Percentiles rank a stretch among this genome's conserved stretches.
Evolutionary conservation across 2,797 vertebrate species (phyloP).

Genomic region (Sebastes minor): DNA sequence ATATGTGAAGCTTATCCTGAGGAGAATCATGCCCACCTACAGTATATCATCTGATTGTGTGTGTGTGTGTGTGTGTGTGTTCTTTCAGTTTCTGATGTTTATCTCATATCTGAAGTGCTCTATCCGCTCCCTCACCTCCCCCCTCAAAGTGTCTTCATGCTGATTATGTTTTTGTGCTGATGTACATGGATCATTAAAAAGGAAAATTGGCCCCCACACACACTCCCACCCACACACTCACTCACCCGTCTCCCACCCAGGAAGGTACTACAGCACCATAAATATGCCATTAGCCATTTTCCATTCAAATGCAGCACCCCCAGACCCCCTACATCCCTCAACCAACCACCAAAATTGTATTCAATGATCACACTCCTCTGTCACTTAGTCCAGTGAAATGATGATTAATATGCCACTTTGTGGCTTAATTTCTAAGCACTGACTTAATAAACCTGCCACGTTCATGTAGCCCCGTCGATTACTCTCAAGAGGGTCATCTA

Average conservation of each 20-base stretch:
- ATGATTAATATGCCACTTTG: constrained; percentile 77
- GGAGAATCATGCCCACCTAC: neutral
- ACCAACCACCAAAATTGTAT: constrained; percentile 44
- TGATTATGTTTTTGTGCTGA: constrained; percentile 2
- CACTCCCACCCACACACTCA: neutral
- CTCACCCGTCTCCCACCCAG: constrained; percentile 25
- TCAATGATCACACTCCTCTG: constrained; percentile 63
- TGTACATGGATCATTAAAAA: constrained; percentile 14
- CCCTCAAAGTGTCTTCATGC: neutral
- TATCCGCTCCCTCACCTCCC: neutral
- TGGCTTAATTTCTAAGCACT: constrained; percentile 72
- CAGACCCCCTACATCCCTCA: neutral
- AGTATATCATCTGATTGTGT: neutral
- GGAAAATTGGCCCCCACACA: neutral
- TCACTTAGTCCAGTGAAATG: constrained; percentile 67
- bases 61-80: neutral
- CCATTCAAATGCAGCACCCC: constrained; percentile 50
- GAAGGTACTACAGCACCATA: constrained; percentile 46
- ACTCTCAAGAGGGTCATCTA: constrained; percentile 61
- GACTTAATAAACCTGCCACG: constrained; percentile 75
- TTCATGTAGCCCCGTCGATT: constrained; percentile 57
- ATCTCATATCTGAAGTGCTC: neutral
- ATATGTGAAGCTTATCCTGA: neutral
- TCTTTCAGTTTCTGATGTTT: neutral
- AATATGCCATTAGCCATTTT: constrained; percentile 58